Evolutionary conservation across 2,888 invertebrate genomes (phyloP).

Genomic region (Muscina levida): DNA sequence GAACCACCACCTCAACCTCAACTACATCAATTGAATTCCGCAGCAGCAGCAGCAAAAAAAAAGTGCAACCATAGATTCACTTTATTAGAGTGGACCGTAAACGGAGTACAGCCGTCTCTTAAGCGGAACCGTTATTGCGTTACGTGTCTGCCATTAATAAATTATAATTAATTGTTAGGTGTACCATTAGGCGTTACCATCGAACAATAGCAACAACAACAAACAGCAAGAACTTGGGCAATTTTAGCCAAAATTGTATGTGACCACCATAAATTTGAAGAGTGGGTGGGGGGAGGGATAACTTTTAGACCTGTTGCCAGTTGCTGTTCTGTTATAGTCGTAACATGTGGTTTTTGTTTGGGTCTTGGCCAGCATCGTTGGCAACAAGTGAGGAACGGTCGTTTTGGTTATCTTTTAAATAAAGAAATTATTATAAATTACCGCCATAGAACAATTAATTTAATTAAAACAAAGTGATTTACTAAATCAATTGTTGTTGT

Average conservation of each 20-base stretch:
- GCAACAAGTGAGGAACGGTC: neutral
- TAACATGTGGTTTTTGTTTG: neutral
- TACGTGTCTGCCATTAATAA: conserved; percentile 63
- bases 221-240: conserved; percentile 2
- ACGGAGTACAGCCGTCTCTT: conserved; percentile 27
- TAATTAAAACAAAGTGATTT: conserved; percentile 35
- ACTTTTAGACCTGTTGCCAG: no score
- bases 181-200: conserved; percentile 65
- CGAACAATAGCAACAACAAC: conserved; percentile 45
- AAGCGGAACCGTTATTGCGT: conserved; percentile 55
- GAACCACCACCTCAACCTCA: no score
- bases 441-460: conserved; percentile 47
- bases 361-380: neutral
- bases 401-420: conserved; percentile 19
- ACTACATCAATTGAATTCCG: no score
- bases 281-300: no score
- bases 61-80: conserved; percentile 35
- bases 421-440: conserved; percentile 52
- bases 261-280: conserved; percentile 51
- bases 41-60: neutral
- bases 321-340: no score
- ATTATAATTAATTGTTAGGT: conserved; percentile 65
- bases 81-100: neutral
- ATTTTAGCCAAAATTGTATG: conserved; percentile 22
- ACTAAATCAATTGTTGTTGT: neutral